A percentile compares a stretch with the other conserved stretches of the same genome.
phyloP scores from a whole-genome alignment of 2,888 invertebrate species.

The Drosophila aldrichi region DNA sequence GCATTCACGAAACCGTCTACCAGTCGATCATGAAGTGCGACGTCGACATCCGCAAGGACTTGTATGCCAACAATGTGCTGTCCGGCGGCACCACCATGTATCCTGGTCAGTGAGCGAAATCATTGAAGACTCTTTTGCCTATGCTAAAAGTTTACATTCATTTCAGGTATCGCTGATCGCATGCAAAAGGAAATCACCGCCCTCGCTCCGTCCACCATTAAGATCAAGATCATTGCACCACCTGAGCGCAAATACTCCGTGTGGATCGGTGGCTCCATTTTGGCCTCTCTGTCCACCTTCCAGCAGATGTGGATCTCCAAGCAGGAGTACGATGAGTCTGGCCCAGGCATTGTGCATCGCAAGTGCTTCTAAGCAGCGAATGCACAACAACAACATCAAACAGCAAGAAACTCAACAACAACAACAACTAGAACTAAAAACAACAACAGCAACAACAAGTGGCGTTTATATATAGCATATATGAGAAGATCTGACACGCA shows the following conservation, averaged over 20 bases:
- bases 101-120: conserved; percentile 87
- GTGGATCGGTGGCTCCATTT: conserved; percentile 94
- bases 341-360: conserved; percentile 93
- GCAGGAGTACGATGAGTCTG: conserved; percentile 90
- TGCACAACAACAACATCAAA: conserved; percentile 17
- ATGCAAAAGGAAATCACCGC: conserved; percentile 96
- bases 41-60: conserved; percentile 96
- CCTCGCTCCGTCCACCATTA: conserved; percentile 95
- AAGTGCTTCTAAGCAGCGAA: conserved; percentile 94
- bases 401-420: conserved; percentile 27
- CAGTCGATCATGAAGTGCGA: conserved; percentile 99
- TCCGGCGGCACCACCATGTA: conserved; percentile 96
- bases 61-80: conserved; percentile 96
- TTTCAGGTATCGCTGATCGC: conserved; percentile 91
- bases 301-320: conserved; percentile 97
- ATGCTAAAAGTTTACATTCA: background rate
- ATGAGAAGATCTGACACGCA: conserved; percentile 49
- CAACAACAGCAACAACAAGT: conserved; percentile 60
- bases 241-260: conserved; percentile 96
- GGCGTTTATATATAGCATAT: conserved; percentile 67
- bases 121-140: too few species aligned
- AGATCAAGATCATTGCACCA: conserved; percentile 97
- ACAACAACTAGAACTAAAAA: conserved; percentile 11
- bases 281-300: conserved; percentile 95
- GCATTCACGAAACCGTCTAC: conserved; percentile 97